Conservation (phyloP, 2,797 vertebrate species). For the Tokudaia tokunoshimensis region DNA sequence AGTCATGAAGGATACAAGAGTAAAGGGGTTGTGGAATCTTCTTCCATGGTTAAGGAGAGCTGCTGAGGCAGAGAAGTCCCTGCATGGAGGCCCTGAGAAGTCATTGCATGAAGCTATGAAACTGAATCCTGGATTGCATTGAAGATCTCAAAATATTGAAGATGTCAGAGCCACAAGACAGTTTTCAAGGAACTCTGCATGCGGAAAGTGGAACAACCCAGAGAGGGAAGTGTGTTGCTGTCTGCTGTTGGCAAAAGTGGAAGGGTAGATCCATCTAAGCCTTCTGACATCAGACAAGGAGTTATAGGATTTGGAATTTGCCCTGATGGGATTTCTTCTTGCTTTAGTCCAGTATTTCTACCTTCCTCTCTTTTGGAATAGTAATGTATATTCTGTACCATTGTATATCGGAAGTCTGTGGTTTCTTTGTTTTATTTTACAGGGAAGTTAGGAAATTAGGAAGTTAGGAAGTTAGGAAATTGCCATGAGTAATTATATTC, state of each 20-base stretch:
- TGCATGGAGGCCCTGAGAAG: background rate
- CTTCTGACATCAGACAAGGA: background rate
- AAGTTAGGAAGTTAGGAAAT: background rate
- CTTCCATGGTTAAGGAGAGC: background rate
- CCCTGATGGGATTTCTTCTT: background rate
- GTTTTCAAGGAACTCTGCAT: background rate
- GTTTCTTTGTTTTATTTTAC: background rate
- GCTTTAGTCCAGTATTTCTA: background rate
- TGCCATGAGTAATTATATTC: background rate
- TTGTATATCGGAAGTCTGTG: background rate
- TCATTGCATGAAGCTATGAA: background rate
- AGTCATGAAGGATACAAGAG: background rate
- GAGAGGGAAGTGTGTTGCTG: background rate
- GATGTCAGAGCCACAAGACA: background rate
- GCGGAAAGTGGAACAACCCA: background rate
- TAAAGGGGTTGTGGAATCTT: background rate
- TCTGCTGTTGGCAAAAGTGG: background rate
- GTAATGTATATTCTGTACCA: background rate
- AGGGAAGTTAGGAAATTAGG: background rate
- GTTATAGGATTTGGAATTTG: background rate
- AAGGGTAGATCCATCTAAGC: background rate
- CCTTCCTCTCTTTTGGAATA: background rate
- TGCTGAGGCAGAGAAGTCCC: background rate
- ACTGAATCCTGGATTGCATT: background rate
- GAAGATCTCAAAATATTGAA: background rate